Base-by-base conservation (phyloP, 64 coral and sea anemone genomes). In the Pocillopora verrucosa region DNA sequence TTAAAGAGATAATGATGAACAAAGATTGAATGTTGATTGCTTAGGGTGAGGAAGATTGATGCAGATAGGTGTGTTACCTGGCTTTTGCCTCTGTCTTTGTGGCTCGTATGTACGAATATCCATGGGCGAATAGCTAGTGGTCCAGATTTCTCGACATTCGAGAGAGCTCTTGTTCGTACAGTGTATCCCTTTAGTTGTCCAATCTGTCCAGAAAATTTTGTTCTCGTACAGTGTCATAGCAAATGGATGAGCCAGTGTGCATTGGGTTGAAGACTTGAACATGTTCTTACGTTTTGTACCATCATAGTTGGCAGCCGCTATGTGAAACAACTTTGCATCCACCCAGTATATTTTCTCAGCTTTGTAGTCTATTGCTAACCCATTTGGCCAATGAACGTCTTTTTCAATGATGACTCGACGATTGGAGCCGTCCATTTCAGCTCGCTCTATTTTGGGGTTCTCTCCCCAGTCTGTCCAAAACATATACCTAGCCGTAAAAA, bases 391-490 rank as follows among this genome's bases (percentile, higher is more conserved):
- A 73, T 79, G 67, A 70, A 96, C 90, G 19, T 75, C 16, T 70
- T 77, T 79, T 20, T 61, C 11, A 57, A 93, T 76, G 26, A 96
- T 83, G 30, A 90, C 36, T 36, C 76, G 85, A 72, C 91, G 89
- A 26, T 93, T 87, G 56, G 73, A 68, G 20, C 88, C 79, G 57
- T 96, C 88, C 94, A 96, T 96, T 36, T 84, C 91, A 16, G 91
- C 83, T 15, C 88, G 72, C 41, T 96, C 94, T 60, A 96, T 93
- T 73, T 93, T 96, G 3, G 94, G 91, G 6, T 78, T 20, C 34
- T 93, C 73, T 0, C 94, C 91, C 91, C 94, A 96, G 72, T 96
- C 94, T 57, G 94, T 96, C 94, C 94, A 96, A 79, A 96, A 93
- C 91, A 96, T 83, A 16, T 76, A 93, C n/a, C 94, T 96, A 38